Percentiles rank a stretch among this genome's conserved stretches.
Evolutionary conservation across 1,140 invertebrate genomes (phyloP).

Genomic region (Zelostemma sp.): DNA sequence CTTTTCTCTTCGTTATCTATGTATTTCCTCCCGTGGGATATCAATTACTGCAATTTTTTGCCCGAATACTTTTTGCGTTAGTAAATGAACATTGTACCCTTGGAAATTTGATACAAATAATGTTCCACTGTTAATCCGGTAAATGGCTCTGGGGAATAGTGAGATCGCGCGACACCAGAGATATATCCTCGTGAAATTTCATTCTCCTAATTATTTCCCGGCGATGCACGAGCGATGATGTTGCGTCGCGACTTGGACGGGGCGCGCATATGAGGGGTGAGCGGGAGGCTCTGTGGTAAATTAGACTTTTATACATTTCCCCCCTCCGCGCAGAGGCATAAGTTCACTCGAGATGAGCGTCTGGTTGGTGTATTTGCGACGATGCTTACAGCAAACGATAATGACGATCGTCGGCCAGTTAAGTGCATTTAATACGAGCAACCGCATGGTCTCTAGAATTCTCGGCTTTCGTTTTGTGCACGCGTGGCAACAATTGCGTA

Average conservation of each 20-base stretch:
- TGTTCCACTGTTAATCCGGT: conserved; percentile 37
- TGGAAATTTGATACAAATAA: conserved; percentile 40
- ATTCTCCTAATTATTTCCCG: conserved; percentile 37
- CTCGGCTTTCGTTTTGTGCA: conserved; percentile 43
- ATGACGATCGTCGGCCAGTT: conserved; percentile 36
- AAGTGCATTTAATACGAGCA: conserved; percentile 38
- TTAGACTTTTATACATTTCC: conserved; percentile 40
- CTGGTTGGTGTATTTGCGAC: conserved; percentile 3
- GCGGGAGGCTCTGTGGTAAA: conserved; percentile 21
- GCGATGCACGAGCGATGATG: conserved; percentile 7
- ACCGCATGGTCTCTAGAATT: conserved; percentile 20
- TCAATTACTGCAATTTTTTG: conserved; percentile 14
- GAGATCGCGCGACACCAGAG: conserved; percentile 20
- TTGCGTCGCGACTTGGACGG: neutral
- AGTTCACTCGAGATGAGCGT: neutral
- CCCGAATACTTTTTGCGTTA: conserved; percentile 22
- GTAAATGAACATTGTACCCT: conserved; percentile 19
- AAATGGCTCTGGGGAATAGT: conserved; percentile 32
- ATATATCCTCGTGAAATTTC: conserved; percentile 38
- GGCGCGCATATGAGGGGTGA: conserved; percentile 12
- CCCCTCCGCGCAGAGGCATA: too few relatives aligned
- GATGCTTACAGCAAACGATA: conserved; percentile 28
- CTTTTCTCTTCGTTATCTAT: too few relatives aligned
- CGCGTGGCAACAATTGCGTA: conserved; percentile 37
- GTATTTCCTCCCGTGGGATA: neutral